Conservation (phyloP, 2,113 vertebrate species). For the Sinocyclocheilus maitianheensis region DNA sequence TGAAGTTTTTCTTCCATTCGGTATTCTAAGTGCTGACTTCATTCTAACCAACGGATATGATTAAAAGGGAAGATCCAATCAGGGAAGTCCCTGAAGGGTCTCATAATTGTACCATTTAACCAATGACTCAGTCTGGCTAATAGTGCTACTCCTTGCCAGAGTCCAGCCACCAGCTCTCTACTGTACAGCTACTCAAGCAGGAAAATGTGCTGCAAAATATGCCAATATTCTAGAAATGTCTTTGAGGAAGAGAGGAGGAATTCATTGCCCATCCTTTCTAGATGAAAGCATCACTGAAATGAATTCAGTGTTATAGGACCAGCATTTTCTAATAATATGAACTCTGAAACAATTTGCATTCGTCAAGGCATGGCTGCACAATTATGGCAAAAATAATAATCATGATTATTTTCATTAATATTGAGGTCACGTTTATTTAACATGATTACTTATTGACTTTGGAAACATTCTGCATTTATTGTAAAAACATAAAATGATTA, state of each 20-base stretch:
- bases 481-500: no score
- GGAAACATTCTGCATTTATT: no score
- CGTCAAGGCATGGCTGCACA: background rate
- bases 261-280: background rate
- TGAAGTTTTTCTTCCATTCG: background rate
- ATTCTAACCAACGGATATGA: background rate
- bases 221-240: conserved; percentile 72
- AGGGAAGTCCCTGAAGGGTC: conserved; percentile 68
- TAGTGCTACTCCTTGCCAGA: conserved; percentile 63
- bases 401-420: no score
- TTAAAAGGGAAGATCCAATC: conserved; percentile 63
- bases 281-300: background rate
- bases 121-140: conserved; percentile 70
- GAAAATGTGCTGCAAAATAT: conserved; percentile 74
- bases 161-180: conserved; percentile 68
- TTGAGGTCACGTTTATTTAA: background rate
- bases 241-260: conserved; percentile 27
- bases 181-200: conserved; percentile 73
- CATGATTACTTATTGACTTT: no score
- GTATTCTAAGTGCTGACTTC: background rate
- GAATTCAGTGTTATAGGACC: background rate
- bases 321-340: background rate
- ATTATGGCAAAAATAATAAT: background rate
- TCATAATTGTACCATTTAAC: conserved; percentile 77
- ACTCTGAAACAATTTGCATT: background rate